Base-by-base conservation (phyloP, 2,888 invertebrate species). In the Salpingus planirostris region DNA sequence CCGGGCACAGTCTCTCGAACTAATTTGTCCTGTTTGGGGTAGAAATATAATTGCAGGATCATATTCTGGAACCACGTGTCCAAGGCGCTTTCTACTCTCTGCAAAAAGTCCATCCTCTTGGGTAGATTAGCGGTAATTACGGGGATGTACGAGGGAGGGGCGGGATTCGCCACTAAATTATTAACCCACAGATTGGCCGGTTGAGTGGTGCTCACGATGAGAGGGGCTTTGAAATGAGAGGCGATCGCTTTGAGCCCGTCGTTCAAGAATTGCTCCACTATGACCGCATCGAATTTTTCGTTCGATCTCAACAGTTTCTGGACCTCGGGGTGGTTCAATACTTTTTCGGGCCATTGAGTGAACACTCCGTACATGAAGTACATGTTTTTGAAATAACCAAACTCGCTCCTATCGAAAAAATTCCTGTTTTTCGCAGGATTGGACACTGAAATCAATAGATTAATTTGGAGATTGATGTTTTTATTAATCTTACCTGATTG, bases 51-150 rank as follows among this genome's bases (percentile, higher is more conserved):
- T n/a, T n/a, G n/a, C n/a, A n/a, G n/a, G n/a, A n/a, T n/a, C n/a
- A n/a, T n/a, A n/a, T n/a, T n/a, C n/a, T n/a, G n/a, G n/a, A n/a
- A n/a, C n/a, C n/a, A n/a, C n/a, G n/a, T n/a, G n/a, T n/a, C n/a
- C n/a, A n/a, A n/a, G n/a, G n/a, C n/a, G 48, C 78, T 80, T 10
- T 64, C 54, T 0, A 75, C 23, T 42, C 80, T 56, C 44, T 71
- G 66, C 47, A 57, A 54, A 40, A 80, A 74, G 21, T 59, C 69
- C 59, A 72, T 70, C 21, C 54, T 54, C n/a, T n/a, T n/a, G n/a
- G n/a, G n/a, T n/a, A n/a, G n/a, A n/a, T n/a, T n/a, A n/a, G n/a
- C n/a, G n/a, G n/a, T n/a, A n/a, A n/a, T n/a, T n/a, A n/a, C 65
- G 0, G 73, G 69, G 21, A 70, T 62, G 49, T 66, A 69, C 0